phyloP scores from a whole-genome alignment of 2,888 invertebrate genomes.

The Desoria tigrina region DNA sequence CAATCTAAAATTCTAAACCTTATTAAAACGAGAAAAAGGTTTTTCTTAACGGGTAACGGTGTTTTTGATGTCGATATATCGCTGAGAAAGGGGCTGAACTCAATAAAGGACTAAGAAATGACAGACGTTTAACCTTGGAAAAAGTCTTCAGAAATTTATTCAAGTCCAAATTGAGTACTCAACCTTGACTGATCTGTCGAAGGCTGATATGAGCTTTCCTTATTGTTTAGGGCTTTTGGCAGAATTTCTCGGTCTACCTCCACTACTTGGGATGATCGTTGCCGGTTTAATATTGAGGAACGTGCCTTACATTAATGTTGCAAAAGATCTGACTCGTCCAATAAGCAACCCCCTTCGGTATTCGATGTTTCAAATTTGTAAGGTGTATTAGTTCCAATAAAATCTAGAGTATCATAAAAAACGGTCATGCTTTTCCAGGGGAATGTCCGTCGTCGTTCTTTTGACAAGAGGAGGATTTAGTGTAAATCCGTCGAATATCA shows the following conservation, averaged over 20 bases:
- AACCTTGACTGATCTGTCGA: too few relatives aligned
- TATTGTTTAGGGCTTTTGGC: neutral
- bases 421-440: constrained; percentile 28
- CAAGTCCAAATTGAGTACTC: too few relatives aligned
- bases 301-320: constrained; percentile 41
- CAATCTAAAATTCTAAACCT: too few relatives aligned
- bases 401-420: neutral
- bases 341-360: constrained; percentile 44
- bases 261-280: constrained; percentile 44
- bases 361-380: too few relatives aligned
- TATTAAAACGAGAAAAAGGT: too few relatives aligned
- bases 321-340: constrained; percentile 30
- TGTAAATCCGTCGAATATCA: constrained; percentile 40
- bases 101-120: too few relatives aligned
- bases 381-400: neutral
- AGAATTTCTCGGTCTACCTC: constrained; percentile 32
- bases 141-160: too few relatives aligned
- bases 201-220: too few relatives aligned
- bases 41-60: too few relatives aligned
- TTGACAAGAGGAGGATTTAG: constrained; percentile 47
- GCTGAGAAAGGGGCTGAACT: too few relatives aligned
- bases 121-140: too few relatives aligned
- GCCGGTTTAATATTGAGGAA: constrained; percentile 49
- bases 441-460: constrained; percentile 48
- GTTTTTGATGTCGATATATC: too few relatives aligned